Base-by-base conservation (phyloP, 2,888 invertebrate genomes). In the Drosophila mettleri region DNA sequence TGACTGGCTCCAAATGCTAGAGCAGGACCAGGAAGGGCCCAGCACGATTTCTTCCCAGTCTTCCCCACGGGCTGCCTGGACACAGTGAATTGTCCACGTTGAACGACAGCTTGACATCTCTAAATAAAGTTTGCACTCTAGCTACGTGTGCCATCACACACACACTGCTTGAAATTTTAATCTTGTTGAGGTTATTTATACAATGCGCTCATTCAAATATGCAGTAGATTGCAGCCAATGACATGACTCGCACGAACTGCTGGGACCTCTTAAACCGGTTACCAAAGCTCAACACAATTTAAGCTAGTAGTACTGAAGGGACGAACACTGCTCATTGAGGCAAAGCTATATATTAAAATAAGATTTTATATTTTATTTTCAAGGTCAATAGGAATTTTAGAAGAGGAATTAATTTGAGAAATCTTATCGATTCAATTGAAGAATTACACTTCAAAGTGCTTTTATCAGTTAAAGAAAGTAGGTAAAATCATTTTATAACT, bases 171-270 rank as follows among this genome's bases (percentile, higher is more conserved):
- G 87, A 84, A 87, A 82, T 79, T 85, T 76, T 84, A 84, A 87
- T 84, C 86, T 80, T 79, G 83, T 87, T 84, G 87, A 71, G 87
- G 83, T 85, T 84, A 85, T 84, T 87, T 84, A 87, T 76, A 76
- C 87, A 81, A 83, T 81, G 72, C 83, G 60, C 55, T 78, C 63
- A 70, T 38, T 83, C 61, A 85, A 85, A 78, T 79, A 83, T 83
- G 75, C 82, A 72, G 45, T 45, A 41, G 59, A 69, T 38, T 61
- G 66, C 69, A 69, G 74, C 60, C 78, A 78, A 67, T 74, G 74
- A 74, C 77, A 72, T 68, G 73, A 48, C 63, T 38, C 60, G 36
- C 46, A 55, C 12, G 24, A 33, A 36, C 34, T 65, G 43, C 55
- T 34, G n/a, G 43, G 24, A 31, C 43, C 10, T 33, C 46, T 78